Base-by-base conservation (phyloP, 2,797 vertebrate species). In the Poecile montanus region DNA sequence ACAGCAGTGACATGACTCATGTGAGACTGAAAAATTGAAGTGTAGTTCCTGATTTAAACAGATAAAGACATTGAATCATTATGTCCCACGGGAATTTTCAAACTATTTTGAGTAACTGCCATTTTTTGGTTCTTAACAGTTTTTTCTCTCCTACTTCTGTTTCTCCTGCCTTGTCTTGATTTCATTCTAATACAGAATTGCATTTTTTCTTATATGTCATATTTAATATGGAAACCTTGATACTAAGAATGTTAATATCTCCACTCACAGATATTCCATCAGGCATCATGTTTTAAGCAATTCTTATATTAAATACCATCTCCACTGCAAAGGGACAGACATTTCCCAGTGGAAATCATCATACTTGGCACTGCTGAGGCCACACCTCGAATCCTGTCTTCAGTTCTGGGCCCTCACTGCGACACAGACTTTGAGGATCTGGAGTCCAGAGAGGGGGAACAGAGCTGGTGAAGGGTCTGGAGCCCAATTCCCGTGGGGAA, bases 71-170 rank as follows among this genome's bases (percentile, higher is more conserved):
- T 58, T 68, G 84, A 95, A 58, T 63, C 66, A 78, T 76, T 89
- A 57, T 51, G 15, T 65, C 54, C 66, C 62, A 68, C 14, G 34
- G 76, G 66, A 51, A 68, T 93, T 71, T 88, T 83, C 27, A 38
- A 80, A 88, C 86, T 89, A 74, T 86, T 93, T 90, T 86, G 58
- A 77, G 62, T 74, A 95, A 85, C 74, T 86, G n/a, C 22, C 51
- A 48, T 72, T 88, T 86, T 88, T 51, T 57, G 17, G 21, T 84
- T 83, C 3, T 0, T 75, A 51, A 76, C 48, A 3, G 66, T 66
- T 90, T 88, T 83, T 32, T 66, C 30, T 86, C 32, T 78, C 30
- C 25, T 81, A 9, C 34, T 90, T 67, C 40, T 80, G 13, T 78
- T 92, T 72, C 38, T 88, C 14, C 13, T 74, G 45, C 25, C 14